phyloP scores from a whole-genome alignment of 2,113 vertebrate genomes.

The Entelurus aequoreus region DNA sequence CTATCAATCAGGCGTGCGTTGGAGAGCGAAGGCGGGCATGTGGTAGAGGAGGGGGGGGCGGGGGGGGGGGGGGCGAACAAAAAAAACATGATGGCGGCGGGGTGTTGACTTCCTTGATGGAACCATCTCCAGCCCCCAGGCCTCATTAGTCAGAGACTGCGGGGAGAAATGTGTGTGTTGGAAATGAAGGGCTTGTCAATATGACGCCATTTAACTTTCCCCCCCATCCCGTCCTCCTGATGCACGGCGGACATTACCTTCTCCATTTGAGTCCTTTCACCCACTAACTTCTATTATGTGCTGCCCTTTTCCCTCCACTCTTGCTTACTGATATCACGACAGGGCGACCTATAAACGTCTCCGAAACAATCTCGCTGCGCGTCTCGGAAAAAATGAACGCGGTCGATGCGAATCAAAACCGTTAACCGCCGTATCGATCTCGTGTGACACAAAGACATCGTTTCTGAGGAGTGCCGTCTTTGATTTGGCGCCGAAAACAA shows the following conservation, averaged over 20 bases:
- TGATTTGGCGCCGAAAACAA: slow-evolving; percentile 13
- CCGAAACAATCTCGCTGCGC: slow-evolving; percentile 35
- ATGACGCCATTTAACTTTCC: slow-evolving; percentile 58
- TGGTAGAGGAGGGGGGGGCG: slow-evolving; percentile 8
- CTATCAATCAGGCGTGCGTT: slow-evolving; percentile 71
- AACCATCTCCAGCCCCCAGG: slow-evolving; percentile 68
- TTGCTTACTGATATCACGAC: slow-evolving; percentile 43
- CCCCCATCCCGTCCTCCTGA: slow-evolving; percentile 51
- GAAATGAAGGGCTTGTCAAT: slow-evolving; percentile 57
- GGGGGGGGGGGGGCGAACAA: too few relatives aligned
- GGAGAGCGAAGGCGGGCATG: slow-evolving; percentile 34
- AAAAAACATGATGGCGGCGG: not conserved
- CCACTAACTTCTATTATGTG: slow-evolving; percentile 50
- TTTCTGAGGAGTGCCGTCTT: slow-evolving; percentile 34
- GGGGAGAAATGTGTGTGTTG: slow-evolving; percentile 38
- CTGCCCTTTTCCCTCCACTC: slow-evolving; percentile 47
- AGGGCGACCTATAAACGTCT: slow-evolving; percentile 37
- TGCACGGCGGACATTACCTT: slow-evolving; percentile 56
- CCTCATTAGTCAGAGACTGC: slow-evolving; percentile 68
- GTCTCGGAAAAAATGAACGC: slow-evolving; percentile 27
- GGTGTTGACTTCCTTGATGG: slow-evolving; percentile 56
- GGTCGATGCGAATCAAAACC: slow-evolving; percentile 41
- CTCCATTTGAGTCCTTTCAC: slow-evolving; percentile 52
- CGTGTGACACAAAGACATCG: slow-evolving; percentile 26
- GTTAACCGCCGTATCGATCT: slow-evolving; percentile 55